Evolutionary conservation across 2,113 vertebrate species (phyloP), one percentile per base, ranked within the genome.

Genomic region (Cygnus buccinator): DNA sequence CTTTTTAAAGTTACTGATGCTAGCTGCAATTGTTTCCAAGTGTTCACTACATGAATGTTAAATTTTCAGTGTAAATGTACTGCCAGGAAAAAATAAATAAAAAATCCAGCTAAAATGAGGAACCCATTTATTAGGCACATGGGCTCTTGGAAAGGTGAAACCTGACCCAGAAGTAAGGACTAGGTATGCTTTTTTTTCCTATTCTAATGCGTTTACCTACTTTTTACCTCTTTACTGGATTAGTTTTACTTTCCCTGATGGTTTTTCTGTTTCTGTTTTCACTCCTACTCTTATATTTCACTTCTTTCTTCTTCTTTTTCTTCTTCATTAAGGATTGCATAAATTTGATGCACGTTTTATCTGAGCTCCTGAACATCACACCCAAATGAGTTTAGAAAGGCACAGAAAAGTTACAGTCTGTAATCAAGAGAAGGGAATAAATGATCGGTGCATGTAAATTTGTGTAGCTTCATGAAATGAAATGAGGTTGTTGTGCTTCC

Each of bases 351-450:
- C 22, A 28, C 15, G 31, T 67, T 91, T 89, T 57, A 94, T 16
- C 9, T 77, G 16, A 55, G 70, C 28, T 71, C 11, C 39, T 66
- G 50, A 94, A 73, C 19, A 35, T 46, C 39, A 73, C 73, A 87
- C 16, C n/a, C 33, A 89, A 89, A 79, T 43, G 48, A 87, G 12
- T 82, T 72, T 58, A 8, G 46, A 89, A 87, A 44, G 48, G 55
- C 41, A 75, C 21, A 85, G n/a, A 82, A 39, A 90, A 70, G 39
- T 77, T 67, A 50, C 82, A 22, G 13, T 59, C 92, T 71, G n/a
- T 87, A 75, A 95, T 93, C 61, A 92, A 71, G 68, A 71, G 37
- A 80, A 55, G 20, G 17, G 11, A 79, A 62, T 74, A 92, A 90
- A 87, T 87, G 14, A 70, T 87, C 71, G 39, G 4, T 59, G 35